Evolutionary conservation across 2,888 invertebrate genomes (phyloP).

Genomic region (Cerastis leucographa): DNA sequence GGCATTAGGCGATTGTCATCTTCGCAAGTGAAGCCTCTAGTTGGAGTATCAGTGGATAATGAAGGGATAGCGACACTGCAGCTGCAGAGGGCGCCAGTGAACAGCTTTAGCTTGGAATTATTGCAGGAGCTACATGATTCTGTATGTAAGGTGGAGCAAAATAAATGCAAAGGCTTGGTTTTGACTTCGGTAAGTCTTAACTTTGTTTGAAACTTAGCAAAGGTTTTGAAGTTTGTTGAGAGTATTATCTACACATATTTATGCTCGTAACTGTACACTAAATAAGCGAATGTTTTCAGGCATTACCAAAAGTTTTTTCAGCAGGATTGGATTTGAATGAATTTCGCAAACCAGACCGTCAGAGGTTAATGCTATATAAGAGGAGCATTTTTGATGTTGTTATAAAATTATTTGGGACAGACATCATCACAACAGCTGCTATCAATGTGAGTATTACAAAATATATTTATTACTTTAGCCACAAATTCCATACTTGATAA

Average conservation of each 20-base stretch:
- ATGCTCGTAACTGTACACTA: not conserved
- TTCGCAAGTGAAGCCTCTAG: conserved; percentile 27
- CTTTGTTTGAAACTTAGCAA: not conserved
- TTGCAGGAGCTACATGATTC: conserved; percentile 90
- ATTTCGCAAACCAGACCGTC: conserved; percentile 93
- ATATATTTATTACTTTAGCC: not conserved
- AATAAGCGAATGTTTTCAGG: conserved; percentile 76
- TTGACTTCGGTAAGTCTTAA: conserved; percentile 92
- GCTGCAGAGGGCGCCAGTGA: conserved; percentile 93
- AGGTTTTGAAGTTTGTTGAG: not conserved
- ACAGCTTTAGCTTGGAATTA: conserved; percentile 93
- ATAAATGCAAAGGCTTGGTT: conserved; percentile 92
- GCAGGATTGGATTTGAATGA: conserved; percentile 95
- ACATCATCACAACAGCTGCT: conserved; percentile 92
- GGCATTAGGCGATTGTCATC: conserved; percentile 12
- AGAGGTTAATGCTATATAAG: conserved; percentile 92
- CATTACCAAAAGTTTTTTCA: conserved; percentile 92
- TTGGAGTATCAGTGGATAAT: conserved; percentile 75
- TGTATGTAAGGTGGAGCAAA: conserved; percentile 90
- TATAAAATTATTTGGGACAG: conserved; percentile 92
- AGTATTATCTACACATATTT: not conserved
- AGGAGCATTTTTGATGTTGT: conserved; percentile 92
- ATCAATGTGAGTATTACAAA: conserved; percentile 91
- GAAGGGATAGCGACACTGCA: conserved; percentile 92
- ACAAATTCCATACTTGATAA: not conserved